Evolutionary conservation across 2,797 vertebrate genomes (phyloP).

Genomic region (Pseudochirops cupreus): DNA sequence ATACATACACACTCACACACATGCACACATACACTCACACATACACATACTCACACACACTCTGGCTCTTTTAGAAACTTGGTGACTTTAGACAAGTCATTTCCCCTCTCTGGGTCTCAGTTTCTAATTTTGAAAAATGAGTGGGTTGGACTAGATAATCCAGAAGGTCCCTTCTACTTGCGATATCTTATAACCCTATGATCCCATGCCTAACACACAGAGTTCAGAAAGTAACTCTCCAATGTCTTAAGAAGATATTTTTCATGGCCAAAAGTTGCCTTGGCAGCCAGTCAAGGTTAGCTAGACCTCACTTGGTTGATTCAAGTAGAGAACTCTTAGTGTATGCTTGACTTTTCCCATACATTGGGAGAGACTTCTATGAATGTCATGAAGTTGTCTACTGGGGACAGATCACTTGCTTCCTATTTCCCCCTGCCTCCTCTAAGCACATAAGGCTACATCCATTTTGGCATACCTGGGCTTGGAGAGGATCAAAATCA

Average conservation of each 20-base stretch:
- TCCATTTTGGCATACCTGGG: conserved; percentile 11
- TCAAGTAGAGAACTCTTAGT: conserved; percentile 73
- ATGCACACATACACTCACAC: no score
- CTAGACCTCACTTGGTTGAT: conserved; percentile 77
- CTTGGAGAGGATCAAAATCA: conserved; percentile 42
- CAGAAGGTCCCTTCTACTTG: not conserved
- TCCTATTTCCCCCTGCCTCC: not conserved
- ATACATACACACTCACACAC: no score
- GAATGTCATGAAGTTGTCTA: conserved; percentile 57
- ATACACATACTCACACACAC: not conserved
- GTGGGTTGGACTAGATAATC: not conserved
- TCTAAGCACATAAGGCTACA: not conserved
- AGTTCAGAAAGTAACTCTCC: conserved; percentile 77
- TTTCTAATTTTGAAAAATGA: not conserved
- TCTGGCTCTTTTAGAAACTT: not conserved
- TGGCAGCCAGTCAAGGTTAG: conserved; percentile 79
- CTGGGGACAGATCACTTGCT: conserved; percentile 60
- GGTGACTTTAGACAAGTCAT: not conserved
- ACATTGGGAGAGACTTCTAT: conserved; percentile 50
- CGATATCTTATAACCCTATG: not conserved
- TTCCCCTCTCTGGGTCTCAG: not conserved
- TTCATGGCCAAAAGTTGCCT: conserved; percentile 80
- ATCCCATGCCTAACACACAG: conserved; percentile 2
- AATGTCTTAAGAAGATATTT: conserved; percentile 76
- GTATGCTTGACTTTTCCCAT: conserved; percentile 58